Evolutionary conservation across 2,888 invertebrate genomes (phyloP).

Genomic region (Oscheius sp.): DNA sequence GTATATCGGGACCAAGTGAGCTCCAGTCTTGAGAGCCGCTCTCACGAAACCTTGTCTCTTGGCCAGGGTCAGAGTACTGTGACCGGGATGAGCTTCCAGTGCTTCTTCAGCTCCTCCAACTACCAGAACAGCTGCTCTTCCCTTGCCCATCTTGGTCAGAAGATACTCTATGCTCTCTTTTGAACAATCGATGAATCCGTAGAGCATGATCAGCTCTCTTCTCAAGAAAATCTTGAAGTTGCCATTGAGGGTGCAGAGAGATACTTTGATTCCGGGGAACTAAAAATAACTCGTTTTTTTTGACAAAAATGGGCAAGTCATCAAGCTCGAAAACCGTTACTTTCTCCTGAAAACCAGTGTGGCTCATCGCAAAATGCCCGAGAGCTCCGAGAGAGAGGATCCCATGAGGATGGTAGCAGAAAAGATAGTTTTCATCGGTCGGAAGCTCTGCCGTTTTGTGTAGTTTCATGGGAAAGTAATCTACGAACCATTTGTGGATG

Average conservation of each 20-base stretch:
- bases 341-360: conserved; percentile 75
- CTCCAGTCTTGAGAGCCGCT: conserved; percentile 54
- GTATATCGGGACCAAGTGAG: conserved; percentile 75
- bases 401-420: conserved; percentile 90
- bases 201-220: conserved; percentile 79
- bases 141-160: conserved; percentile 22
- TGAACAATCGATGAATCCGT: conserved; percentile 75
- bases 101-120: conserved; percentile 53
- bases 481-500: conserved; percentile 49
- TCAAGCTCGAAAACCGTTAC: background rate
- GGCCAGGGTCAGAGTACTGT: conserved; percentile 44
- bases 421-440: conserved; percentile 55
- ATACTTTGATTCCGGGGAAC: conserved; percentile 75
- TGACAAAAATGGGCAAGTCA: background rate
- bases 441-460: conserved; percentile 28
- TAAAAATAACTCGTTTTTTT: background rate
- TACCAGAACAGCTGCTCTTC: conserved; percentile 24
- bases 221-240: conserved; percentile 80
- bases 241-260: conserved; percentile 80
- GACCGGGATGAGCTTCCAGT: conserved; percentile 51
- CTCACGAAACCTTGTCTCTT: conserved; percentile 49
- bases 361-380: conserved; percentile 83
- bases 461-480: conserved; percentile 28
- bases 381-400: conserved; percentile 85
- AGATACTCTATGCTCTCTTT: conserved; percentile 36